Evolutionary conservation across 2,797 vertebrate species (phyloP).

Genomic region (Salarias fasciatus): DNA sequence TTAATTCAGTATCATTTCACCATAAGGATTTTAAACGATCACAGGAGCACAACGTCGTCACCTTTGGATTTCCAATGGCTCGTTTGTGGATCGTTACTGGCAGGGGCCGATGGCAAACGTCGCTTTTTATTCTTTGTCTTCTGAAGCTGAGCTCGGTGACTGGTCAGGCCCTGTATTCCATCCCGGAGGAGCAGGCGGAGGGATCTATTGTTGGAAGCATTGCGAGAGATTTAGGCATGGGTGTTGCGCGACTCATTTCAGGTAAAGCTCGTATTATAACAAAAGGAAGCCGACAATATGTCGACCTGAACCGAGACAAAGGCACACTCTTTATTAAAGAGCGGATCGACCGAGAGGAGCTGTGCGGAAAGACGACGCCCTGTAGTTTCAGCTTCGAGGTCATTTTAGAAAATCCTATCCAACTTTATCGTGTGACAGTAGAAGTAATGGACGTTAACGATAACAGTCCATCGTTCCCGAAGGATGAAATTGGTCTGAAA

Average conservation of each 20-base stretch:
- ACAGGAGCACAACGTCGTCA: neutral
- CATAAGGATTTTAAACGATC: no score
- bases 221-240: constrained; percentile 74
- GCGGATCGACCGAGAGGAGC: constrained; percentile 76
- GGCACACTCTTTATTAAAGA: constrained; percentile 74
- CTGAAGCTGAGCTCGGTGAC: constrained; percentile 44
- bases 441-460: constrained; percentile 79
- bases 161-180: constrained; percentile 71
- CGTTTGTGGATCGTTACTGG: constrained; percentile 1
- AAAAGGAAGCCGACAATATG: constrained; percentile 67
- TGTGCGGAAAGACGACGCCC: constrained; percentile 75
- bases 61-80: constrained; percentile 33
- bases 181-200: constrained; percentile 76
- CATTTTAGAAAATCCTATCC: constrained; percentile 79
- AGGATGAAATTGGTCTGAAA: constrained; percentile 48
- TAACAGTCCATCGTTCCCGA: constrained; percentile 69
- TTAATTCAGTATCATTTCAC: neutral
- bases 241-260: constrained; percentile 66
- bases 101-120: constrained; percentile 21
- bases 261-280: constrained; percentile 72
- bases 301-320: constrained; percentile 78
- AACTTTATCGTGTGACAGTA: constrained; percentile 73
- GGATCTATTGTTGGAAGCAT: constrained; percentile 78
- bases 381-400: constrained; percentile 80
- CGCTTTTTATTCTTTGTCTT: constrained; percentile 65